phyloP scores from a whole-genome alignment of 2,888 invertebrate genomes.

The Junonia oenone region DNA sequence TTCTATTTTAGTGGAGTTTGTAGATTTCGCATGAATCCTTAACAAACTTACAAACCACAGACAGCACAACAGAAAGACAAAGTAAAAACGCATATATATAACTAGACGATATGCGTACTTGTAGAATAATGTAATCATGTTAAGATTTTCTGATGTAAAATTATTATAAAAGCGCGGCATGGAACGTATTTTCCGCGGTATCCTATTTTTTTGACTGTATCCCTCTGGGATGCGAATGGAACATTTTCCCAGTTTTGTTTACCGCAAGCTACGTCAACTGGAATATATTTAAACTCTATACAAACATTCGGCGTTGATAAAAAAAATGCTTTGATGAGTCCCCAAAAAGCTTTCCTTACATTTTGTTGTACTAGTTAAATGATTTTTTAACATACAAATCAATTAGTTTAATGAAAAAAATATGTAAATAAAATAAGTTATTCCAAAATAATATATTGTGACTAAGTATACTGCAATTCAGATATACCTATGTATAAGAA shows the following conservation, averaged over 20 bases:
- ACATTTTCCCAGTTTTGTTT: conserved; percentile 12
- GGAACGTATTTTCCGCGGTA: conserved; percentile 1
- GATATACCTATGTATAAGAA: no score
- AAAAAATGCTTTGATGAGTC: background rate
- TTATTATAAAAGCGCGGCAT: conserved; percentile 10
- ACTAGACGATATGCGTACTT: no score
- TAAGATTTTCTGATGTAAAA: background rate
- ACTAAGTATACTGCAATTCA: no score
- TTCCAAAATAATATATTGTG: no score
- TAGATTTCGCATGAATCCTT: no score
- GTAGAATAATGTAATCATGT: background rate
- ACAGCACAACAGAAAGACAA: no score
- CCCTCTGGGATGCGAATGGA: conserved; percentile 10
- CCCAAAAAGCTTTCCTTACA: background rate
- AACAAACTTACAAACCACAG: no score
- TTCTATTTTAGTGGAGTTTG: no score
- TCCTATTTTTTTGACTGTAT: conserved; percentile 5
- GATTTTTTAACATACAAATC: background rate
- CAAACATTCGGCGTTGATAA: background rate
- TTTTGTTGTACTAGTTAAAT: background rate
- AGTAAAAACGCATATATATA: background rate
- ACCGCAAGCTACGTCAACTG: background rate
- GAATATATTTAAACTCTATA: background rate
- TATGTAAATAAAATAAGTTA: background rate
- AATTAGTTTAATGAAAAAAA: no score